These are phyloP conservation scores for Pristionchus fissidentatus DNA, from an alignment of 2,888 invertebrate species.

Conservation along the genomic window DNA sequence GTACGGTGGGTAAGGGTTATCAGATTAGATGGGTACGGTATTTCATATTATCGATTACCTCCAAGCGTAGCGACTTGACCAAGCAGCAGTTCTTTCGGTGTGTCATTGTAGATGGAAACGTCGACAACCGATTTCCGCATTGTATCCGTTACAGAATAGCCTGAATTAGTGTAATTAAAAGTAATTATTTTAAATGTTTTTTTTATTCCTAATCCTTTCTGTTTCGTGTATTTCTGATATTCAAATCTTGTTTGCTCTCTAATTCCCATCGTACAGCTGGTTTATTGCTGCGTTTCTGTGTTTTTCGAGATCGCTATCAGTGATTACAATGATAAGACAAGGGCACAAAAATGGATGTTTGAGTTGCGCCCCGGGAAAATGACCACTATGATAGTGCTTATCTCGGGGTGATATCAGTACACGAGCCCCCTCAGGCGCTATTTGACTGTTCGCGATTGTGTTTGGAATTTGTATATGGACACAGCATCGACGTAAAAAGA, in stretches of 20 bases:
- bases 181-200: not conserved
- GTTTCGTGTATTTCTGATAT: not conserved
- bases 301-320: not conserved
- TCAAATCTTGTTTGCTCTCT: not conserved
- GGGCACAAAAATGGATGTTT: conserved; percentile 4
- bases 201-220: not conserved
- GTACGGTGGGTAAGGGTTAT: too few relatives aligned
- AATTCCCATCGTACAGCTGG: not conserved
- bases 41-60: too few relatives aligned
- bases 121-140: conserved; percentile 97
- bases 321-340: not conserved
- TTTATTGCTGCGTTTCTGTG: not conserved
- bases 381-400: conserved; percentile 20
- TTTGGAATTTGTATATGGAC: not conserved
- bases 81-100: conserved; percentile 87
- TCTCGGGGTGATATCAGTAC: not conserved
- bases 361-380: not conserved
- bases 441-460: conserved; percentile 15
- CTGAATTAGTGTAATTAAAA: conserved; percentile 76
- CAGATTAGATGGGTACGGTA: not conserved
- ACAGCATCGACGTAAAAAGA: too few relatives aligned
- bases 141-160: conserved; percentile 93
- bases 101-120: conserved; percentile 86
- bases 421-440: not conserved
- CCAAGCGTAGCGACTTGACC: conserved; percentile 90